Evolutionary conservation across 2,888 invertebrate species (phyloP), one percentile per base, ranked within the genome.

Genomic region (Epirrhoe alternata): DNA sequence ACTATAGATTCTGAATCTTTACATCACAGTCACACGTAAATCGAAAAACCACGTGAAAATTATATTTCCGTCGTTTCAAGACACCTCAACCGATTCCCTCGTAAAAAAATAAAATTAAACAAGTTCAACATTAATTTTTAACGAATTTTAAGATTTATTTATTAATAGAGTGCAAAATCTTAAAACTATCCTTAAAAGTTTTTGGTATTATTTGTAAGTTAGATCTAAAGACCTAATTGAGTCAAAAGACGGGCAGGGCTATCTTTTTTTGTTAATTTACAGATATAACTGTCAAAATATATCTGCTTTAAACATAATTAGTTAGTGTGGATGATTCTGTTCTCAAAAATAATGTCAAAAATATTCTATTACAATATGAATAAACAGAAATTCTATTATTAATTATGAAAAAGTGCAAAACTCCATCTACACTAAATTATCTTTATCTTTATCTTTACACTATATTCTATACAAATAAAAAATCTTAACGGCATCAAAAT

Each of bases 41-140:
- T 33, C 1, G 0, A 52, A 53, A 50, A 35, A 54, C 30, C 4
- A 35, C 63, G 49, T 49, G 16, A 64, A 69, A 73, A 51, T 4
- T 33, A n/a, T n/a, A 49, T 14, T 45, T 38, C 38, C 14, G 14
- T 5, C 16, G 35, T 61, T 52, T 1, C 31, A 2, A 16, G 33
- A 47, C 35, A 24, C 58, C 1, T 30, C 50, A n/a, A 42, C 7
- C 16, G 16, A 72, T 38, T 54, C 61, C 30, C 74, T 77, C 65
- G 75, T 84, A 85, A 76, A 86, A 86, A 85, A 82, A 85, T 83
- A 85, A 85, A 86, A 84, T 81, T 78, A 82, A 86, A 78, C 76
- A 80, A 82, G 82, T 66, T 75, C 75, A 71, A 75, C 66, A 71
- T 75, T 80, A 85, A 82, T 78, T 77, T 79, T 83, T 42, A 42